A percentile compares a stretch with the other conserved stretches of the same genome.
Evolutionary conservation across 2,797 vertebrate genomes (phyloP).

Genomic region (Ceryle rudis): DNA sequence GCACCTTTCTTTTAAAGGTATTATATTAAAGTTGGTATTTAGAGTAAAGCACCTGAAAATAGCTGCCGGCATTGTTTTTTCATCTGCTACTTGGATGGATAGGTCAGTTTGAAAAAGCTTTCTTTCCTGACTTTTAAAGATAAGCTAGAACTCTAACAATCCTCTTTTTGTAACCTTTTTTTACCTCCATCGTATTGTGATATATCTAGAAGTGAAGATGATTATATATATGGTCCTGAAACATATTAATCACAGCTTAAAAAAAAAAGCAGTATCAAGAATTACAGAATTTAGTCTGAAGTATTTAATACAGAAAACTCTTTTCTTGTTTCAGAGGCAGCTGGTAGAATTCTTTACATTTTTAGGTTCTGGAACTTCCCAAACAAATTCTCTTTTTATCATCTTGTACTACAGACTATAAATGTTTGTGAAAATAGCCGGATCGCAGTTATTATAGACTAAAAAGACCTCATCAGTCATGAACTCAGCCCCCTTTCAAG

Average conservation of each 20-base stretch:
- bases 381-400: neutral
- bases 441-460: neutral
- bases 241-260: neutral
- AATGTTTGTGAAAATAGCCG: neutral
- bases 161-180: neutral
- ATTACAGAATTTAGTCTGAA: neutral
- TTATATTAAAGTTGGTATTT: constrained; percentile 9
- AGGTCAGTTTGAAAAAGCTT: constrained; percentile 1
- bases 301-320: neutral
- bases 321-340: neutral
- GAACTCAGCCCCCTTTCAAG: neutral
- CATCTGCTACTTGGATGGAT: neutral
- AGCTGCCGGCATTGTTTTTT: constrained; percentile 3
- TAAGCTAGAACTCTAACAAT: neutral
- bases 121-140: neutral
- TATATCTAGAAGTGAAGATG: neutral
- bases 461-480: neutral
- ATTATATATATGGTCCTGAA: neutral
- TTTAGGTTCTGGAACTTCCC: neutral
- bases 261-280: neutral
- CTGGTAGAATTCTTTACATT: neutral
- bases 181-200: neutral
- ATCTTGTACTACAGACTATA: neutral
- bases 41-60: constrained; percentile 1
- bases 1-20: neutral